Conservation (phyloP, 2,888 invertebrate species). For the Lepidochitona cinerea region DNA sequence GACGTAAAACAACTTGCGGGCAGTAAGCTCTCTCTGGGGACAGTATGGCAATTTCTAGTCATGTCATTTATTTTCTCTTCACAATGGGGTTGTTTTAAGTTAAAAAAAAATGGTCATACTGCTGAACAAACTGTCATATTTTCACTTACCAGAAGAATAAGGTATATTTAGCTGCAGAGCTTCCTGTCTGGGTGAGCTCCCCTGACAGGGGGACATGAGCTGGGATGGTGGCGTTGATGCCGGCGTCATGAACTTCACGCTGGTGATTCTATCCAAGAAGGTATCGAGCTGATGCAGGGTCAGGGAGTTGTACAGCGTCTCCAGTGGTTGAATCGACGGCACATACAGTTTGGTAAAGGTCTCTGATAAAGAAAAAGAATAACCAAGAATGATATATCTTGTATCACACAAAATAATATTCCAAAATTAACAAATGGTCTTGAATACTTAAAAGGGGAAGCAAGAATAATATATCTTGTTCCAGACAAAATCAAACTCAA, state of each 20-base stretch:
- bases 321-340: conserved; percentile 95
- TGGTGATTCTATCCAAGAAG: conserved; percentile 89
- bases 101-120: no score
- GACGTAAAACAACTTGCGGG: no score
- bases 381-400: no score
- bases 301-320: conserved; percentile 97
- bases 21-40: no score
- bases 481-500: no score
- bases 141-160: background rate
- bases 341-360: conserved; percentile 73
- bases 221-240: conserved; percentile 45
- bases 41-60: no score
- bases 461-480: no score
- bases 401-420: no score
- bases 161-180: background rate
- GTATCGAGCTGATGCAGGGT: conserved; percentile 91
- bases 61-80: no score
- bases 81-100: no score
- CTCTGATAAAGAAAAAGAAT: conserved; percentile 16
- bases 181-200: background rate
- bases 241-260: conserved; percentile 54
- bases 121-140: background rate
- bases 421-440: no score
- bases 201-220: background rate
- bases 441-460: no score